Evolutionary conservation across 2,113 vertebrate species (phyloP).

Genomic region (Onychorhynchus coronatus): DNA sequence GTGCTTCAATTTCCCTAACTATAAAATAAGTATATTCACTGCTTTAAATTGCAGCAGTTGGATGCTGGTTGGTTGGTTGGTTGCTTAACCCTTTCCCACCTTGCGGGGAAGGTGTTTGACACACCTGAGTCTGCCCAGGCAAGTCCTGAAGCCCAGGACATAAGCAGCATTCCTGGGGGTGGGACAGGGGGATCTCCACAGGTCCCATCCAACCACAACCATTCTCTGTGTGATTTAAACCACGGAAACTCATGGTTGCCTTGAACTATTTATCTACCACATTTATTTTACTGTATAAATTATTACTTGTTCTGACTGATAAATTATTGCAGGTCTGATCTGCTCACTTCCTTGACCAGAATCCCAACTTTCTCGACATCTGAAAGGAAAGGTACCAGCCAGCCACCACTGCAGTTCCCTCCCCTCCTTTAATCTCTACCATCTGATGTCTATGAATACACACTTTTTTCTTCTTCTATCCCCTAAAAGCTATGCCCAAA

Average conservation of each 20-base stretch:
- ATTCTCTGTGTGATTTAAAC: not conserved
- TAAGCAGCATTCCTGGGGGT: not conserved
- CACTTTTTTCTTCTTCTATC: not conserved
- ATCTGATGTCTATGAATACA: not conserved
- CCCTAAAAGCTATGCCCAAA: not conserved
- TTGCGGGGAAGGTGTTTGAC: not conserved
- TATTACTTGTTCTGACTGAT: not conserved
- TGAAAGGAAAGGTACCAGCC: not conserved
- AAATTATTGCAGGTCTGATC: not conserved
- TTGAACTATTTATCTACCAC: not conserved
- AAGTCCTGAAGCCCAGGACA: not conserved
- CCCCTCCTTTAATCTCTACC: not conserved
- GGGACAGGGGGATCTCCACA: not conserved
- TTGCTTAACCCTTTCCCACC: not conserved
- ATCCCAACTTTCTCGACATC: not conserved
- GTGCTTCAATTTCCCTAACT: conserved; percentile 1
- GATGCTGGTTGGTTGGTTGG: not conserved
- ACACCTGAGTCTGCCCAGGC: not conserved
- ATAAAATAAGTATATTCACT: not conserved
- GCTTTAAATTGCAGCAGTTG: not conserved
- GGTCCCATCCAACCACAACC: not conserved
- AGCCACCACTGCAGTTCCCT: not conserved
- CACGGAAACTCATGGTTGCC: accelerated
- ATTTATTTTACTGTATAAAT: not conserved
- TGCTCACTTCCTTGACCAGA: not conserved